Conservation (phyloP, 1,140 invertebrate species). For the Wiebesia pumilae region DNA sequence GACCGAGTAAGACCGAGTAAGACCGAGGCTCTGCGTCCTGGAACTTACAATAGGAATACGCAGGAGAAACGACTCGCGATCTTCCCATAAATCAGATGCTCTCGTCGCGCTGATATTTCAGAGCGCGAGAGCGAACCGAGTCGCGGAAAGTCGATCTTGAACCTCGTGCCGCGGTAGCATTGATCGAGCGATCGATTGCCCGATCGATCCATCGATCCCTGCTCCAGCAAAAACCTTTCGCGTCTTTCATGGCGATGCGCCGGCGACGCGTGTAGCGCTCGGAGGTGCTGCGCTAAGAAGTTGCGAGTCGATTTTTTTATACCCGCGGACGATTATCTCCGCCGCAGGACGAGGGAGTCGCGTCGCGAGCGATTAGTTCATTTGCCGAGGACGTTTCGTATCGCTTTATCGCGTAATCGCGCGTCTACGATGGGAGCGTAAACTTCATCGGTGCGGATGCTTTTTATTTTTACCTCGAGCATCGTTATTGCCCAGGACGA, state of each 20-base stretch:
- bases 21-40: too few species aligned
- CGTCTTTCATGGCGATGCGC: conserved; percentile 6
- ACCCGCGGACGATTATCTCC: not conserved
- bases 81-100: conserved; percentile 30
- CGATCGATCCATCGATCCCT: not conserved
- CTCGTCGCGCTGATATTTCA: not conserved
- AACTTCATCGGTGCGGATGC: not conserved
- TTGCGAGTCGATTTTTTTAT: conserved; percentile 19
- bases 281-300: conserved; percentile 1
- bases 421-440: not conserved
- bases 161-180: conserved; percentile 12
- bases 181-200: conserved; percentile 25
- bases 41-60: not conserved
- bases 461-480: not conserved
- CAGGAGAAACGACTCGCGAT: not conserved
- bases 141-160: conserved; percentile 10
- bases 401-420: not conserved
- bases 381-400: not conserved
- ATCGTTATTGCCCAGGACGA: not conserved
- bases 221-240: not conserved
- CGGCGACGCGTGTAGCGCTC: not conserved
- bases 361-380: conserved; percentile 18
- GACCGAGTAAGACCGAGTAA: too few species aligned
- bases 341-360: not conserved
- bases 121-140: not conserved